Base-by-base conservation (phyloP, 2,113 vertebrate genomes). In the Aptenodytes forsteri region DNA sequence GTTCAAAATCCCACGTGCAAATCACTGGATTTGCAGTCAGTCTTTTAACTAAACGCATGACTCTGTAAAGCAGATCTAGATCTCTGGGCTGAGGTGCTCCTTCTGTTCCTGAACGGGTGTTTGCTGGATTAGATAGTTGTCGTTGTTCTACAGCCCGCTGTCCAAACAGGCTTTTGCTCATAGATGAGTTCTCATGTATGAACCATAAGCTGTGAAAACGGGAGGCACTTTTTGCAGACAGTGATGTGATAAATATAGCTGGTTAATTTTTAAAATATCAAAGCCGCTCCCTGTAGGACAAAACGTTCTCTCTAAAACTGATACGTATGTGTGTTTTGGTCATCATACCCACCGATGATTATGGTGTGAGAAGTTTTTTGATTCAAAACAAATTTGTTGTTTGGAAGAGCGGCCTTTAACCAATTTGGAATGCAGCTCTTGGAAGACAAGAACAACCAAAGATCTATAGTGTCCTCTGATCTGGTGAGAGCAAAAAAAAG, bases 201-300 rank as follows among this genome's bases (percentile, higher is more conserved):
- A 94, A 61, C 21, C 36, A 40, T 38, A 40, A 49, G 61, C 87
- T 87, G 73, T 79, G 85, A 59, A n/a, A 62, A 40, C 1, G 36
- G 66, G 75, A 86, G 55, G 46, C 23, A 6, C 71, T 93, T 34
- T 73, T 62, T 86, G 75, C 3, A 6, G 66, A 70, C 55, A 61
- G 58, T 8, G 26, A 44, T 25, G 14, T 75, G 52, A 66, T 71
- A 54, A 88, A 86, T 46, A 58, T 9, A 50, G 71, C 71, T 83
- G 55, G 65, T 55, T 94, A 54, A 85, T 92, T 56, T 83, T 89
- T 85, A 65, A 91, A 96, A 21, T 38, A 42, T 42, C 79, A 71
- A 46, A 95, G 70, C 61, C 3, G 3, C 6, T 81, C 83, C 69
- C 26, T 34, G 8, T 7, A 46, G 72, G 47, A 90, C 71, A n/a